These are phyloP conservation scores for Sardina pilchardus DNA, from an alignment of 2,113 vertebrate genomes.

Conservation along the genomic window DNA sequence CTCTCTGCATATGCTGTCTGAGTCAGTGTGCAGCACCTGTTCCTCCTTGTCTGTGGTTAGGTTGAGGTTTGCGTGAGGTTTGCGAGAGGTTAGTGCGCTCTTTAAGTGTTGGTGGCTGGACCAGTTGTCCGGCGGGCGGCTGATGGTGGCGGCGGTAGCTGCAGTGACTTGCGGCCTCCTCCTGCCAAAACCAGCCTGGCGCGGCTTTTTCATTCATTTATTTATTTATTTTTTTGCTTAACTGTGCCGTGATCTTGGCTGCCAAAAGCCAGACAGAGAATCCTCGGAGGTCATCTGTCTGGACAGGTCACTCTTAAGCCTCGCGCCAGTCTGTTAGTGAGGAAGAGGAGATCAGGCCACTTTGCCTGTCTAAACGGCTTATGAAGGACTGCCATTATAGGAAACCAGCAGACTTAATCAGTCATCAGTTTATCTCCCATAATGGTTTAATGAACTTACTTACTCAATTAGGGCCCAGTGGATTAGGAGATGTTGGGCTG, in stretches of 20 bases:
- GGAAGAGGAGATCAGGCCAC: neutral
- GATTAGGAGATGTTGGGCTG: neutral
- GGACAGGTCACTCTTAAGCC: neutral
- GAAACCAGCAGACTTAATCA: neutral
- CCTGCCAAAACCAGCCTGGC: neutral
- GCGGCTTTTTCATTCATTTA: too few species aligned
- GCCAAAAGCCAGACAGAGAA: neutral
- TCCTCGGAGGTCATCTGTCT: slow-evolving; percentile 4
- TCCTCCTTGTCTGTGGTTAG: slow-evolving; percentile 35
- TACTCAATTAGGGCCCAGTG: neutral
- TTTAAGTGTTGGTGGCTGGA: neutral
- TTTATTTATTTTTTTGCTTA: too few species aligned
- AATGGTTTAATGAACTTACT: neutral
- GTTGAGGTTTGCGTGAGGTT: neutral
- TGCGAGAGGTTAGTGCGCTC: neutral
- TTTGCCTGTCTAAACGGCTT: neutral
- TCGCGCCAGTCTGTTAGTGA: neutral
- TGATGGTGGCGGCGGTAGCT: neutral
- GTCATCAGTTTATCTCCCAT: neutral
- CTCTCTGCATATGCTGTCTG: neutral
- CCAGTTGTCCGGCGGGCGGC: neutral
- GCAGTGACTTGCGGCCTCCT: neutral
- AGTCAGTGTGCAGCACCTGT: slow-evolving; percentile 34
- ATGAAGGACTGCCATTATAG: neutral
- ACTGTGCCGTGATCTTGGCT: neutral